Percentiles rank a stretch among this genome's conserved stretches.
phyloP scores from a whole-genome alignment of 2,888 invertebrate species.

The Melikaiella ostensackeni region DNA sequence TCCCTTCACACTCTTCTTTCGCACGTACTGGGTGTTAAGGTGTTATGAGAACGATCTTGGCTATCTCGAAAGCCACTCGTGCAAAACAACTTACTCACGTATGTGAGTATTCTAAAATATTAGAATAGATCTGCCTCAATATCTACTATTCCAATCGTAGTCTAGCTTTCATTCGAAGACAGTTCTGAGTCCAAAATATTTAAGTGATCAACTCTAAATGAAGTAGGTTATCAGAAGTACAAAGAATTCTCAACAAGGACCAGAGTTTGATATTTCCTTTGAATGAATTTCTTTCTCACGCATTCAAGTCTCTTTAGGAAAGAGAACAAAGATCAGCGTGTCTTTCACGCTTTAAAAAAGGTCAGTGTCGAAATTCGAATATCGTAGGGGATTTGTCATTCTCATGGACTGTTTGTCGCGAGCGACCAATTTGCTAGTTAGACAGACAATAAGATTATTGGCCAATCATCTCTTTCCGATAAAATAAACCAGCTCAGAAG shows the following conservation, averaged over 20 bases:
- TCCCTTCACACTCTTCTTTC: conserved; percentile 44
- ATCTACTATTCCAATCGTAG: neutral
- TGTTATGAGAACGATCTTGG: conserved; percentile 47
- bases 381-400: neutral
- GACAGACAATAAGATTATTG: conserved; percentile 4
- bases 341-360: neutral
- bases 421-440: neutral
- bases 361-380: conserved; percentile 13
- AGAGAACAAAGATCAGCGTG: neutral
- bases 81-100: neutral
- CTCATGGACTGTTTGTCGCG: neutral
- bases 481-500: neutral
- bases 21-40: conserved; percentile 53
- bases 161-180: neutral
- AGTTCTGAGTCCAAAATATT: neutral
- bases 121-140: neutral
- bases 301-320: conserved; percentile 7
- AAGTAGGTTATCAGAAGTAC: conserved; percentile 5
- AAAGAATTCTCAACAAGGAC: neutral
- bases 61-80: conserved; percentile 29
- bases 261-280: conserved; percentile 1
- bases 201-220: neutral
- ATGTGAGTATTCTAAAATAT: neutral
- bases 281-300: conserved; percentile 15
- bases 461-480: neutral